Conservation (phyloP, 2,113 vertebrate species). For the Tachuris rubrigastra region DNA sequence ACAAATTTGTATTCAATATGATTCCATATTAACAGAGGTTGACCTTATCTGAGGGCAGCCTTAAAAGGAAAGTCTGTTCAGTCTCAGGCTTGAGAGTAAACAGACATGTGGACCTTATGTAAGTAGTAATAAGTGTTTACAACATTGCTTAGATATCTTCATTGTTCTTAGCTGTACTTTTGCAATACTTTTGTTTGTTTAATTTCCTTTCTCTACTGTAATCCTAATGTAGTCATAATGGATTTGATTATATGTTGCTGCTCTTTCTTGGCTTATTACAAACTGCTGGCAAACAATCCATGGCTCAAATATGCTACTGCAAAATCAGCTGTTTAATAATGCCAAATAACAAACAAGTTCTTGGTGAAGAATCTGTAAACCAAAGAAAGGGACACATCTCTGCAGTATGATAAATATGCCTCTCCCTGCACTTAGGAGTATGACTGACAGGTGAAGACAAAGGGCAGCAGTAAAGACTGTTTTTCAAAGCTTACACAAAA, state of each 20-base stretch:
- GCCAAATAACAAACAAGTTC: not conserved
- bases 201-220: conserved; percentile 56
- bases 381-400: not conserved
- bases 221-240: conserved; percentile 41
- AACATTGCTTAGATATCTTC: conserved; percentile 32
- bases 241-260: conserved; percentile 50
- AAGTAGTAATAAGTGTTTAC: conserved; percentile 57
- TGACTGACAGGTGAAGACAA: not conserved
- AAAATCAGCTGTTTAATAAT: conserved; percentile 18
- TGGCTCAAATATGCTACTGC: not conserved
- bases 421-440: not conserved
- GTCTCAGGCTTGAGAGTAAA: conserved; percentile 13
- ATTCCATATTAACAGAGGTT: conserved; percentile 3
- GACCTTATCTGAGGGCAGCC: conserved; percentile 41
- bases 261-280: conserved; percentile 41
- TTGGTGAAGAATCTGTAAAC: conserved; percentile 11
- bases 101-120: conserved; percentile 43
- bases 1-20: not conserved
- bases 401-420: not conserved
- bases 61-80: conserved; percentile 49
- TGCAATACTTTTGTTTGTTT: conserved; percentile 52
- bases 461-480: not conserved
- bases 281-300: conserved; percentile 37
- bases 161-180: conserved; percentile 34
- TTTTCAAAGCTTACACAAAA: not conserved